Conservation (phyloP, 2,888 invertebrate species). For the Mythimna ferrago region DNA sequence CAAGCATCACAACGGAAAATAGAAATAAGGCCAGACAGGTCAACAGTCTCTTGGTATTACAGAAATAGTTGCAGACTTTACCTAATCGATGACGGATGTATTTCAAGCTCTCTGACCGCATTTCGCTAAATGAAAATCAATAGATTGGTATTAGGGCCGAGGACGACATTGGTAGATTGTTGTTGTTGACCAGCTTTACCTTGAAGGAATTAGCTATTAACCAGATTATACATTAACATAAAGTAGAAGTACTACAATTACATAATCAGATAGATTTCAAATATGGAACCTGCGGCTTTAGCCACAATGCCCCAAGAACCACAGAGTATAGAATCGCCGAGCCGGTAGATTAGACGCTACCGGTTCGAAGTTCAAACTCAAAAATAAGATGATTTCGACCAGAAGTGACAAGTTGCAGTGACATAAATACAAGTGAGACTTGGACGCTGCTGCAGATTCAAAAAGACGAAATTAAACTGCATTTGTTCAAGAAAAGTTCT, state of each 20-base stretch:
- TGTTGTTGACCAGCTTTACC: conserved; percentile 8
- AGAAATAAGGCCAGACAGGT: conserved; percentile 49
- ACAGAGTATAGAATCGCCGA: neutral
- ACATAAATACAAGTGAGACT: too few species aligned
- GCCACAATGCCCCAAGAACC: neutral
- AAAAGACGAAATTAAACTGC: too few species aligned
- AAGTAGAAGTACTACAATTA: neutral
- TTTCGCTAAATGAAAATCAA: conserved; percentile 40
- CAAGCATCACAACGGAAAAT: conserved; percentile 8
- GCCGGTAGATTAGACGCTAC: neutral
- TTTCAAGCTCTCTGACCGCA: conserved; percentile 38
- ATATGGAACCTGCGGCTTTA: neutral
- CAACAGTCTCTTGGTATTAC: conserved; percentile 29
- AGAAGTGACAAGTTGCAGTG: too few species aligned
- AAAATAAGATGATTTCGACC: too few species aligned
- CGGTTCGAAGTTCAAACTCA: too few species aligned
- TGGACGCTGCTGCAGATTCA: too few species aligned
- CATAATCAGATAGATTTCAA: neutral
- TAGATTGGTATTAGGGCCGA: conserved; percentile 20
- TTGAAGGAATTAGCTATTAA: neutral
- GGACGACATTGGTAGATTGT: conserved; percentile 9
- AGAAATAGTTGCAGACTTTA: conserved; percentile 37
- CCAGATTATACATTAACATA: conserved; percentile 2
- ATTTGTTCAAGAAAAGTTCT: too few species aligned
- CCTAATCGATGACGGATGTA: conserved; percentile 32